Evolutionary conservation across 2,113 vertebrate genomes (phyloP).

Genomic region (Clarias batrachus): DNA sequence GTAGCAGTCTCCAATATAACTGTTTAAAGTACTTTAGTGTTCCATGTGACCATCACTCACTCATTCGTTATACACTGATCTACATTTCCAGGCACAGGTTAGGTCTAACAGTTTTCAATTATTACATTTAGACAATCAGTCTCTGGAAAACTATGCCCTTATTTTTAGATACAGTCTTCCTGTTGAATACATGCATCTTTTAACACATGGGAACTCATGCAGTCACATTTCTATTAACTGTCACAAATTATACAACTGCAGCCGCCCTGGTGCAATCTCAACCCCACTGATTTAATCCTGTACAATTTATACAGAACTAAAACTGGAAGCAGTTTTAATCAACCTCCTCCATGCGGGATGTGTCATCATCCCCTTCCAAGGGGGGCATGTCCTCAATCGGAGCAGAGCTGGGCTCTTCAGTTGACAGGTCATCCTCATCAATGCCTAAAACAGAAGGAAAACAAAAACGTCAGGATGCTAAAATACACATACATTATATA

Average conservation of each 20-base stretch:
- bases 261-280: slow-evolving; percentile 4
- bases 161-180: not conserved
- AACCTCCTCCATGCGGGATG: slow-evolving; percentile 96
- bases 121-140: not conserved
- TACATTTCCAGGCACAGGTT: not conserved
- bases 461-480: not conserved
- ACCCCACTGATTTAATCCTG: slow-evolving; percentile 27
- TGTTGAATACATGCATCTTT: slow-evolving; percentile 11
- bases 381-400: slow-evolving; percentile 91
- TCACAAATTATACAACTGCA: not conserved
- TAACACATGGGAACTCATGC: slow-evolving; percentile 27
- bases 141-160: not conserved
- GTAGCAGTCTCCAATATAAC: not conserved
- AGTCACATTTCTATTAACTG: not conserved
- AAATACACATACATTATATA: no score
- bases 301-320: slow-evolving; percentile 37
- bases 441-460: slow-evolving; percentile 75
- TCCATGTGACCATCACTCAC: not conserved
- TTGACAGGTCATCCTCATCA: slow-evolving; percentile 85
- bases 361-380: slow-evolving; percentile 91
- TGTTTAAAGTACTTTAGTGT: not conserved
- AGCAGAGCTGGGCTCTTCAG: slow-evolving; percentile 76
- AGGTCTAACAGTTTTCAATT: not conserved
- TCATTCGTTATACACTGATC: not conserved
- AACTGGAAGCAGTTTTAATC: slow-evolving; percentile 72